phyloP scores from a whole-genome alignment of 2,797 vertebrate genomes.

The Pangasius larnaudii region DNA sequence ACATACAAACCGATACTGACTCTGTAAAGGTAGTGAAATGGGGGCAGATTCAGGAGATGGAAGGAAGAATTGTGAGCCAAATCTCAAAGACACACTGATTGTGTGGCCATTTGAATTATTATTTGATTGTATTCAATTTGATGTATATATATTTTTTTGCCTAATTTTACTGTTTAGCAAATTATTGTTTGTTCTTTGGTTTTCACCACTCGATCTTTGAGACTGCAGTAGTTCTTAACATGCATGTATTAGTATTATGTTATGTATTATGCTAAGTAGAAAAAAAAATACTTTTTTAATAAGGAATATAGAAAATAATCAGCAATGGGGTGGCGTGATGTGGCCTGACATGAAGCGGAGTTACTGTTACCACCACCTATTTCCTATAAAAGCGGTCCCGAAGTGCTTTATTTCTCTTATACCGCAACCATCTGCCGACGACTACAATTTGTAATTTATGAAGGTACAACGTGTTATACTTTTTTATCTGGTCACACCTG shows the following conservation, averaged over 20 bases:
- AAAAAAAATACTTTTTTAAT: not conserved
- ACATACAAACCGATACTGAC: conserved; percentile 98
- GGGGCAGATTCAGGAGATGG: not conserved
- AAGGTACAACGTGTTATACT: not conserved
- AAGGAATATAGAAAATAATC: not conserved
- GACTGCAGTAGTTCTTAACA: not conserved
- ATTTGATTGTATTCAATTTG: not conserved
- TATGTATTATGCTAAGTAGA: too few species aligned
- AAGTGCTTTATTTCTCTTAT: not conserved
- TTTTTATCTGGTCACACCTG: not conserved
- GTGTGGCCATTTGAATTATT: not conserved
- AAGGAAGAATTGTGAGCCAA: not conserved
- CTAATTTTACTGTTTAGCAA: not conserved
- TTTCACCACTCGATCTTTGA: not conserved
- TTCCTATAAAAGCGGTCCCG: not conserved
- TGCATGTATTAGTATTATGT: not conserved
- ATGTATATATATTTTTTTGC: not conserved
- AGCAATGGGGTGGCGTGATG: not conserved
- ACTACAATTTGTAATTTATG: not conserved
- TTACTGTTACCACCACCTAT: not conserved
- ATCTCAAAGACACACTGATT: not conserved
- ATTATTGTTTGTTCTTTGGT: not conserved
- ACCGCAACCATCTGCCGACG: not conserved
- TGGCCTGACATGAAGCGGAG: not conserved
- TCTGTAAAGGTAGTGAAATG: conserved; percentile 75